phyloP scores from a whole-genome alignment of 2,797 vertebrate genomes.

The Pampus argenteus region DNA sequence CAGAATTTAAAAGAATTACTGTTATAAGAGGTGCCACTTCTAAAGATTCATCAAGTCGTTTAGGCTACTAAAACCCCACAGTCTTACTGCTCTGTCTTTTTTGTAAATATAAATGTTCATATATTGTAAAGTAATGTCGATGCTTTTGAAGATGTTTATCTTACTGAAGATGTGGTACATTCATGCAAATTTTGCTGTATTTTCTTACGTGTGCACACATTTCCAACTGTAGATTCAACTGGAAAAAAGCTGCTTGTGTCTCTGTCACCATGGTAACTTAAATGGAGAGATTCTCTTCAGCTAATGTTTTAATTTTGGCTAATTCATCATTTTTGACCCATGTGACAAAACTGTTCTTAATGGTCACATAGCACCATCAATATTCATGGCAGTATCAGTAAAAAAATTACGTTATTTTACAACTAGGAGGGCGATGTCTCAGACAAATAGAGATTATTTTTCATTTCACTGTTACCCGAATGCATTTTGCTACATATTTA shows the following conservation, averaged over 20 bases:
- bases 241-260: slow-evolving; percentile 54
- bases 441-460: slow-evolving; percentile 49
- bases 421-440: slow-evolving; percentile 29
- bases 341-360: slow-evolving; percentile 20
- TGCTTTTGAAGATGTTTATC: slow-evolving; percentile 67
- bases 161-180: slow-evolving; percentile 76
- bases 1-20: slow-evolving; percentile 52
- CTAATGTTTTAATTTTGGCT: slow-evolving; percentile 31
- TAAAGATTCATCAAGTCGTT: slow-evolving; percentile 58
- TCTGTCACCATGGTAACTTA: slow-evolving; percentile 59
- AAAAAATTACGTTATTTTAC: slow-evolving; percentile 11
- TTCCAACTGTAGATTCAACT: slow-evolving; percentile 52
- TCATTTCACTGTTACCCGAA: slow-evolving; percentile 32
- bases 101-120: slow-evolving; percentile 72
- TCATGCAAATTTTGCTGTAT: slow-evolving; percentile 67
- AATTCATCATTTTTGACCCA: slow-evolving; percentile 29
- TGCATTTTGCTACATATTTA: slow-evolving; percentile 82
- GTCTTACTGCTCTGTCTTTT: slow-evolving; percentile 64
- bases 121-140: slow-evolving; percentile 68
- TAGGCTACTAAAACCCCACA: slow-evolving; percentile 54
- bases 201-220: slow-evolving; percentile 63
- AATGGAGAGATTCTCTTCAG: slow-evolving; percentile 35
- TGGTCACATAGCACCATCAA: slow-evolving; percentile 13
- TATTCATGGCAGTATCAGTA: slow-evolving; percentile 14
- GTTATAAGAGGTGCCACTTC: slow-evolving; percentile 77